These are phyloP conservation scores for Stegostoma tigrinum DNA, from an alignment of 2,113 vertebrate species.

Conservation along the genomic window DNA sequence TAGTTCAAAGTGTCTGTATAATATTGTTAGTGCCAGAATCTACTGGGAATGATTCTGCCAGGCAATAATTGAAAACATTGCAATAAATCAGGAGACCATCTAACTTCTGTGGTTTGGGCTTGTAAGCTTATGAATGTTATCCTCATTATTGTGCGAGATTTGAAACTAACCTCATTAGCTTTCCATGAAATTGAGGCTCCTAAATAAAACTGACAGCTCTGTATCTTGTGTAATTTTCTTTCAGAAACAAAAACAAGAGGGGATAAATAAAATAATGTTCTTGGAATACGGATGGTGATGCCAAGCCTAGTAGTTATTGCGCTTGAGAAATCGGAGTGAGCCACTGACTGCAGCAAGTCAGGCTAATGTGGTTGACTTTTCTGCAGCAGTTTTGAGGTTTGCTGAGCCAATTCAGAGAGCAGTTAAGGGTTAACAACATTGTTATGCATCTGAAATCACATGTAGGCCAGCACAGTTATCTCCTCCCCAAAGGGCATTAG, in stretches of 20 bases:
- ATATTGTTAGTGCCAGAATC: background rate
- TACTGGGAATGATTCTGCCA: background rate
- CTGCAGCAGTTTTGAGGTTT: background rate
- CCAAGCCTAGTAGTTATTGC: background rate
- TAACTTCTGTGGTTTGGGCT: background rate
- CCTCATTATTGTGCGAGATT: background rate
- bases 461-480: background rate
- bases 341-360: too few relatives aligned
- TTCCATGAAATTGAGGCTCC: background rate
- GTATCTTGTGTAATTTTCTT: background rate
- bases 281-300: background rate
- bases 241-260: background rate
- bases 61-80: background rate
- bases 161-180: background rate
- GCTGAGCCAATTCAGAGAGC: background rate
- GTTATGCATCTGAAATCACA: background rate
- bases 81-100: background rate
- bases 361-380: background rate
- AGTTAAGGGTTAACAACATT: too few relatives aligned
- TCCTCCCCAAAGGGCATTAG: background rate
- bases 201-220: background rate
- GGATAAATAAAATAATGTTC: background rate
- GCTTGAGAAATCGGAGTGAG: background rate
- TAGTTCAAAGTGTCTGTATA: background rate
- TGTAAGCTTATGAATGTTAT: background rate